Conservation (phyloP, 2,888 invertebrate genomes). For the Melinaea marsaeus region DNA sequence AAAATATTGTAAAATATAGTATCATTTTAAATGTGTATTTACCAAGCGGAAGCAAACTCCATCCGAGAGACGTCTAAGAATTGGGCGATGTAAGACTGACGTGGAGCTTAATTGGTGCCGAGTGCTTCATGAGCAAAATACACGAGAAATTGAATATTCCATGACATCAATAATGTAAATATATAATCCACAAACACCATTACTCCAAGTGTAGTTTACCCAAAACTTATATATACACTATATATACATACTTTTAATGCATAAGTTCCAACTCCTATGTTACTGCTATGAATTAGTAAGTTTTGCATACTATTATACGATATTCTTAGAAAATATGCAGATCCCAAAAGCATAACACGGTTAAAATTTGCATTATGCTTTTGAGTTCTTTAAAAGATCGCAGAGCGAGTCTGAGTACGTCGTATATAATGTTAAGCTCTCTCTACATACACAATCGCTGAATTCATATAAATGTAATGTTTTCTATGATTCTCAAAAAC, state of each 20-base stretch:
- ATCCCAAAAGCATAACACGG: conserved; percentile 4
- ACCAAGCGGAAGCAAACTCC: too few species aligned
- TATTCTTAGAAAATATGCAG: conserved; percentile 1
- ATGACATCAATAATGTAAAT: too few species aligned
- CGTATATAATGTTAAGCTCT: not conserved
- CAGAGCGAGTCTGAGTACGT: not conserved
- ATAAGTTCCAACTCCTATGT: not conserved
- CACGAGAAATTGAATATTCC: too few species aligned
- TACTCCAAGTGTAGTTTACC: too few species aligned
- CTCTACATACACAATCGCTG: not conserved
- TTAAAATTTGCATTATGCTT: conserved; percentile 4
- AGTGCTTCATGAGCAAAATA: too few species aligned
- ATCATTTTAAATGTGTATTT: too few species aligned
- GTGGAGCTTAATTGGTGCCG: too few species aligned
- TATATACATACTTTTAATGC: not conserved
- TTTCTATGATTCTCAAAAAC: too few species aligned
- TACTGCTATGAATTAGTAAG: conserved; percentile 1
- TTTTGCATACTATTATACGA: conserved; percentile 2
- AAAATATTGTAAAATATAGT: too few species aligned
- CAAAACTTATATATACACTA: not conserved
- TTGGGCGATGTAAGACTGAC: too few species aligned
- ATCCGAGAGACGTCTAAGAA: too few species aligned
- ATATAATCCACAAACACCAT: too few species aligned
- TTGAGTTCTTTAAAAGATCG: not conserved
- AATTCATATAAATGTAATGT: not conserved